Evolutionary conservation across 2,888 invertebrate genomes (phyloP), one percentile per base, ranked within the genome.

Genomic region (Capitulum mitella): DNA sequence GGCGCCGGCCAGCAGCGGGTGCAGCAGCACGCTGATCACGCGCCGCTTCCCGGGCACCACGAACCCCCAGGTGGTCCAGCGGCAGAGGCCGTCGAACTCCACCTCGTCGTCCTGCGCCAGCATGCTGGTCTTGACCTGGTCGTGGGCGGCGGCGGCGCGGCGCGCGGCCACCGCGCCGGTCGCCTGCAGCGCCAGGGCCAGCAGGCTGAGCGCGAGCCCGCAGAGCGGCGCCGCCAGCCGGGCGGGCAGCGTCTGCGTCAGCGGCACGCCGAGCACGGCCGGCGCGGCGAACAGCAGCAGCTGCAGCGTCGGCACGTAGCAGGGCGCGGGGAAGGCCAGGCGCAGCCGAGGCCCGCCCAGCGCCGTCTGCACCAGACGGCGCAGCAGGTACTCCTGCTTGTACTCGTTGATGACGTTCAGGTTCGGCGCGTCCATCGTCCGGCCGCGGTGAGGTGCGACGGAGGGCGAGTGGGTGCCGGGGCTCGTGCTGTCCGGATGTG

Each of bases 21-120:
- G 80, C 16, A 80, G 19, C 22, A 80, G 8, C 19, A 81, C 74
- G 58, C 78, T 80, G 16, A 78, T 48, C 46, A 77, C 75, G 26
- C 75, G 29, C 43, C 78, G 78, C 78, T 82, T 82, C 40, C 77
- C 78, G 3, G 79, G 78, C 3, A 82, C 79, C 1, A 82, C 77
- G 78, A 80, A 82, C n/a, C 54, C 34, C 82, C 82, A 82, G 0
- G 81, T 81, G 32, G 79, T 79, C 40, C 78, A 77, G 29, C 80
- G 80, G 5, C 80, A 70, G 16, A 78, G 61, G 5, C 80, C 80
- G 46, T 81, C 80, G 77, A 82, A 81, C 16, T 51, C 78, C 19
- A 79, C 37, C 26, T 79, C 78, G n/a, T 82, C 82, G 76, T 82
- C 82, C 78, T 81, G 81, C 51, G 75, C 51, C 40, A 70, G 40